A percentile compares a stretch with the other conserved stretches of the same genome.
These are phyloP conservation scores for Vannuccia rotundouncinata DNA, from an alignment of 2,888 invertebrate genomes.

Conservation along the genomic window DNA sequence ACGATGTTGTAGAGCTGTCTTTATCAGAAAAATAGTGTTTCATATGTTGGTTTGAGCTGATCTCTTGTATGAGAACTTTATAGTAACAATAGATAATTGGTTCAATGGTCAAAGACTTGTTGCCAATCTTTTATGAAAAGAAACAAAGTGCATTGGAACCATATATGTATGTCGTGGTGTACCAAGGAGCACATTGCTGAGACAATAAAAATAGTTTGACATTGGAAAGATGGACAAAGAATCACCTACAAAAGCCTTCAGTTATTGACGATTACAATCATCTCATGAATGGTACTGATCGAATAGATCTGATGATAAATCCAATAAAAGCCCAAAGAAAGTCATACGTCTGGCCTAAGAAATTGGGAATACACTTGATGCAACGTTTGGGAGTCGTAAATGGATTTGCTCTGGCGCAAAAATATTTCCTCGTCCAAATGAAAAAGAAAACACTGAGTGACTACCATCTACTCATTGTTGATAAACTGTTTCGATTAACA, in stretches of 20 bases:
- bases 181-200: background rate
- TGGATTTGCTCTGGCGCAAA: slow-evolving; percentile 15
- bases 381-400: slow-evolving; percentile 23
- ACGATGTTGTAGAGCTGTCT: no score
- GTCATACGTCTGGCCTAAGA: slow-evolving; percentile 24
- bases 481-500: background rate
- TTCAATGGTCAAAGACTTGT: slow-evolving; percentile 5
- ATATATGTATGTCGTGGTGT: background rate
- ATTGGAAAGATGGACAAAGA: background rate
- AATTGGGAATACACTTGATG: slow-evolving; percentile 22
- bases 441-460: background rate
- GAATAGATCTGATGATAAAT: slow-evolving; percentile 6
- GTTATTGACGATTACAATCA: background rate
- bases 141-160: slow-evolving; percentile 15
- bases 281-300: slow-evolving; percentile 13
- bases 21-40: slow-evolving; percentile 10
- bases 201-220: slow-evolving; percentile 1
- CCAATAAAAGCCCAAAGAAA: background rate
- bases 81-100: slow-evolving; percentile 17
- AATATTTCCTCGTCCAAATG: background rate
- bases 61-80: slow-evolving; percentile 1
- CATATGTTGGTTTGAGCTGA: background rate
- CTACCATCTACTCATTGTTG: background rate
- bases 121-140: slow-evolving; percentile 1
- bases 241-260: background rate